Conservation (phyloP, 2,113 vertebrate genomes). For the Daphoenositta chrysoptera region DNA sequence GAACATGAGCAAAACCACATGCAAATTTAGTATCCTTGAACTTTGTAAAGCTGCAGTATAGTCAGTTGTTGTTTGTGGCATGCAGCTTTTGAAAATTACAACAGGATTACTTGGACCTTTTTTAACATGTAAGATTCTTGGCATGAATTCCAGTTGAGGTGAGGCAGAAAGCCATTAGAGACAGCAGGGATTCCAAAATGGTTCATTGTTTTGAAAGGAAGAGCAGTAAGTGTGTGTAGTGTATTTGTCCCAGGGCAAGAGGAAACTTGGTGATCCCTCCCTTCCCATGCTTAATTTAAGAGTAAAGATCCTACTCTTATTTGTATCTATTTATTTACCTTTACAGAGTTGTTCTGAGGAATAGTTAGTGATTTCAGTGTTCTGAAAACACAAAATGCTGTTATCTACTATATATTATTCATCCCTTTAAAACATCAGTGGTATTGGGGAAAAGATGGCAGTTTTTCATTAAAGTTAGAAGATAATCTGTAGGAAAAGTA, state of each 20-base stretch:
- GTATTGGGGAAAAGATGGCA: neutral
- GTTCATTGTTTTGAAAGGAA: conserved; percentile 28
- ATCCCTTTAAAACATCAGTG: neutral
- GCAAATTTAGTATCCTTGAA: neutral
- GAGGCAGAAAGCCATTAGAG: neutral
- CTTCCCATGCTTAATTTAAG: neutral
- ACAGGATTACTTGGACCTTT: neutral
- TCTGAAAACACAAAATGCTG: neutral
- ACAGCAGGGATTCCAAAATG: neutral
- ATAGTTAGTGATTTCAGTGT: neutral
- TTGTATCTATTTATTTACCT: neutral
- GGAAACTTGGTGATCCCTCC: neutral
- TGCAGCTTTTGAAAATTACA: neutral
- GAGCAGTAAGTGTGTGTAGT: neutral
- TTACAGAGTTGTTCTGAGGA: neutral
- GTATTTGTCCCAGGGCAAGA: neutral
- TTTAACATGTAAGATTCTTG: neutral
- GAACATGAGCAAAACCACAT: neutral
- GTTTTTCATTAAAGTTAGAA: neutral
- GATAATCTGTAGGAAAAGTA: neutral
- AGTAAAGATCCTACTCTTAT: neutral
- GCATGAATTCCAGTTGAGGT: neutral
- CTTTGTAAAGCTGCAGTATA: neutral
- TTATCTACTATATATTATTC: neutral
- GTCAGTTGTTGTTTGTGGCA: neutral